phyloP scores from a whole-genome alignment of 2,888 invertebrate species.

The Drosophila suboccidentalis region DNA sequence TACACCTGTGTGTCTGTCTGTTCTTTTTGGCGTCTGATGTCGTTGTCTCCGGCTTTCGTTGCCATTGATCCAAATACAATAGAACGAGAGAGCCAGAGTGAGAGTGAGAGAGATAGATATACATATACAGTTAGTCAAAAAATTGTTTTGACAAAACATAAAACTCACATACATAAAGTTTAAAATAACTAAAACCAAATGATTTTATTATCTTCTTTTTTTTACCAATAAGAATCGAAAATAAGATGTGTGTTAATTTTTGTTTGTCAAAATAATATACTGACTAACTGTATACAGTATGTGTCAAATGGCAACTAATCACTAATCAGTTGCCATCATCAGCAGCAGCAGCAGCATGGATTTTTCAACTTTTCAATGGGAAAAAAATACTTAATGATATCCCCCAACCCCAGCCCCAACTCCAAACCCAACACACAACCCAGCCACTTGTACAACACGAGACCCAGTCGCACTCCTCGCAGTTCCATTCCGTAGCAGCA shows the following conservation, averaged over 20 bases:
- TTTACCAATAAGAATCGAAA: no score
- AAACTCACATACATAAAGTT: neutral
- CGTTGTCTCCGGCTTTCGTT: conserved; percentile 45
- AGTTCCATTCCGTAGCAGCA: conserved; percentile 5
- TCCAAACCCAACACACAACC: neutral
- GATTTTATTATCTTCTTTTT: neutral
- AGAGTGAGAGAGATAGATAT: neutral
- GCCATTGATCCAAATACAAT: conserved; percentile 33
- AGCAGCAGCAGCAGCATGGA: conserved; percentile 10
- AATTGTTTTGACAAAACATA: neutral
- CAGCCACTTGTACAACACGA: neutral
- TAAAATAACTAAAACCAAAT: neutral
- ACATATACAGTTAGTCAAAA: neutral
- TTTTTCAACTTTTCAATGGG: conserved; percentile 56
- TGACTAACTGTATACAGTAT: conserved; percentile 15
- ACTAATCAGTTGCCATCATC: conserved; percentile 73
- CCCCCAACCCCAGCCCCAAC: conserved; percentile 3
- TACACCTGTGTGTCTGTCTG: conserved; percentile 37
- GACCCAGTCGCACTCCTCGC: neutral
- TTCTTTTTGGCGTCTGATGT: conserved; percentile 31
- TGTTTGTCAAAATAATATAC: neutral
- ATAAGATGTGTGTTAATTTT: neutral
- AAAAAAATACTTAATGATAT: conserved; percentile 52
- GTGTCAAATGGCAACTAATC: conserved; percentile 75
- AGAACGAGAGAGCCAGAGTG: neutral